phyloP scores from a whole-genome alignment of 2,888 invertebrate genomes.

The Cecidostiba fungosa region DNA sequence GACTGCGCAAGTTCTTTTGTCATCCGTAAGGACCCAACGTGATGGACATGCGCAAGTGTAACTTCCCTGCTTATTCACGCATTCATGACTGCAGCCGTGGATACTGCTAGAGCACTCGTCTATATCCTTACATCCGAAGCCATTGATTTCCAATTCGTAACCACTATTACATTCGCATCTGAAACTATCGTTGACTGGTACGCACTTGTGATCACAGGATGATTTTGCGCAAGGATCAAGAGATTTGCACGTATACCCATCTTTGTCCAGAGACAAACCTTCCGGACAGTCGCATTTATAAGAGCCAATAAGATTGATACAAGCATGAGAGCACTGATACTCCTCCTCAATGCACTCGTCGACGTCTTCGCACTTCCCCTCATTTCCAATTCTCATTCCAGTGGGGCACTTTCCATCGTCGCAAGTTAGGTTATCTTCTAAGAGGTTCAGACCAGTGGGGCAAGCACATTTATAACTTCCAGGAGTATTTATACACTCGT shows the following conservation, averaged over 20 bases:
- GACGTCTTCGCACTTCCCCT: slow-evolving; percentile 75
- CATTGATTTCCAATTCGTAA: slow-evolving; percentile 73
- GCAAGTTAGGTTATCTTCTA: slow-evolving; percentile 78
- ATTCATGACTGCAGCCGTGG: slow-evolving; percentile 77
- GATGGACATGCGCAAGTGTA: slow-evolving; percentile 81
- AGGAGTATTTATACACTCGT: slow-evolving; percentile 71
- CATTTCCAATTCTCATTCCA: slow-evolving; percentile 68
- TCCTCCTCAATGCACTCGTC: slow-evolving; percentile 77
- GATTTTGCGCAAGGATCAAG: slow-evolving; percentile 67
- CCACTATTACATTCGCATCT: slow-evolving; percentile 80
- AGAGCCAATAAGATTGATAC: slow-evolving; percentile 81
- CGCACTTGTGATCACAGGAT: slow-evolving; percentile 74
- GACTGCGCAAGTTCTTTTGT: slow-evolving; percentile 73
- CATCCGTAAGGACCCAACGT: slow-evolving; percentile 75
- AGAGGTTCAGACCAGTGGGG: slow-evolving; percentile 69
- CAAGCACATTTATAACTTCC: slow-evolving; percentile 79
- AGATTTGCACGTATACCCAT: slow-evolving; percentile 71
- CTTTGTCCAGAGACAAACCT: slow-evolving; percentile 80
- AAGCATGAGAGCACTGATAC: slow-evolving; percentile 82
- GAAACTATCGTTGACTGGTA: slow-evolving; percentile 76
- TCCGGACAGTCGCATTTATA: slow-evolving; percentile 83
- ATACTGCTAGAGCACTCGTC: slow-evolving; percentile 74
- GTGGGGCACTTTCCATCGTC: slow-evolving; percentile 70
- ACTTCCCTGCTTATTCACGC: slow-evolving; percentile 81
- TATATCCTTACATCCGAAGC: slow-evolving; percentile 76